Evolutionary conservation across 1,140 invertebrate genomes (phyloP), one percentile per base, ranked within the genome.

Genomic region (Drosophila sp.): DNA sequence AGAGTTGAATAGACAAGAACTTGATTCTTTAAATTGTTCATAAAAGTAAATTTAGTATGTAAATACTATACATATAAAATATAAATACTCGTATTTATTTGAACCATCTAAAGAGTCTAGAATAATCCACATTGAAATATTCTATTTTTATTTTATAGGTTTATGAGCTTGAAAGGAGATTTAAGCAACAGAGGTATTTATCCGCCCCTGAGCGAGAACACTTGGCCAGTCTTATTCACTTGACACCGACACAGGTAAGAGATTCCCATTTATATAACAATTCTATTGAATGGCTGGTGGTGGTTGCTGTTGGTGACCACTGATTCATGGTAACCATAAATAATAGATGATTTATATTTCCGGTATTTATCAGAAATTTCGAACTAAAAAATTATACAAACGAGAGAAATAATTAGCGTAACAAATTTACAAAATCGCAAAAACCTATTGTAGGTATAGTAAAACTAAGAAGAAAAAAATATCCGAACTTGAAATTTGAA

Each of bases 171-270:
- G 98, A 99, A 93, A 95, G 98, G 92, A 94, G 98, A 89, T 99
- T 99, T 93, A 98, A 99, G 91, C 96, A 97, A 93, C 96, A 96
- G 92, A 96, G 98, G 95, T 99, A 99, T 93, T 95, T 99, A 67
- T 99, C 97, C 55, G 98, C 98, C 8, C 97, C 98, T 0, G 98
- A 99, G 94, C 92, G 98, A 75, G 98, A 99, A 93, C 97, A 99
- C 92, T 94, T 99, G 81, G 98, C 98, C 11, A 97, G 96, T 55
- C 95, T 98, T 70, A 98, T 99, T 82, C 96, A 98, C 89, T 94
- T 99, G 72, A 98, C 98, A 41, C 97, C 98, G 10, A 98, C 98
- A 38, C 98, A 99, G 95, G 97, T 98, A 90, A 95, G 95, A 93
- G 95, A 93, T 60, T 30, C 27, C 8, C 7, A 27, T 27, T 7